phyloP scores from a whole-genome alignment of 2,888 invertebrate genomes.

The Aleiodes leptofemur region DNA sequence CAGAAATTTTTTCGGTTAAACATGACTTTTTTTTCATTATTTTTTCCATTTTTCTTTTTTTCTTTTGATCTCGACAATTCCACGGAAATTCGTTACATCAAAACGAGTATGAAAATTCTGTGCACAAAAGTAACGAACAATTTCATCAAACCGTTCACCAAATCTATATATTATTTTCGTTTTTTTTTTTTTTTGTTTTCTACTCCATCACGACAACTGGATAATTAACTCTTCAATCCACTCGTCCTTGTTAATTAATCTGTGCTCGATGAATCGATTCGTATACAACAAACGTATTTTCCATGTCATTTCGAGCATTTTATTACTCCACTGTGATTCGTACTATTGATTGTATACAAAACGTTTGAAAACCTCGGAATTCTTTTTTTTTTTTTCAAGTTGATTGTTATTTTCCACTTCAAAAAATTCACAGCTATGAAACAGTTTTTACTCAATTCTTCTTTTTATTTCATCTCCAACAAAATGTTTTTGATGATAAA shows the following conservation, averaged over 20 bases:
- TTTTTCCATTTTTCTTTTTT: not conserved
- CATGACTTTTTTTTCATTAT: not conserved
- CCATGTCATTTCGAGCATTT: constrained; percentile 18
- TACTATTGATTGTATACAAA: constrained; percentile 26
- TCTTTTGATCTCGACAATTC: not conserved
- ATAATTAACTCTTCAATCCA: constrained; percentile 34
- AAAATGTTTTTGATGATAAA: too few relatives aligned
- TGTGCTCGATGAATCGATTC: constrained; percentile 37
- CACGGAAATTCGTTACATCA: constrained; percentile 6
- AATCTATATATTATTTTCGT: constrained; percentile 4
- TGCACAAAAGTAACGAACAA: not conserved
- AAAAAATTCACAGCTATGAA: not conserved
- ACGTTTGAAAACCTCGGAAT: constrained; percentile 19
- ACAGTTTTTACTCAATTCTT: not conserved
- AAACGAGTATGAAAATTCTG: not conserved
- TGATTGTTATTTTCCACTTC: constrained; percentile 33
- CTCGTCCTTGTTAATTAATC: constrained; percentile 43
- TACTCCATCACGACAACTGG: constrained; percentile 2
- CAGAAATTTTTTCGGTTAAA: too few relatives aligned
- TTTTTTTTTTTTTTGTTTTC: constrained; percentile 8
- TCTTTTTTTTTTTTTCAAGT: constrained; percentile 1
- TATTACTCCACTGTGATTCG: constrained; percentile 22
- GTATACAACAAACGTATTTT: constrained; percentile 37
- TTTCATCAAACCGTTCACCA: not conserved
- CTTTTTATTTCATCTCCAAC: not conserved